Evolutionary conservation across 2,888 invertebrate species (phyloP).

Genomic region (Stramonita haemastoma): DNA sequence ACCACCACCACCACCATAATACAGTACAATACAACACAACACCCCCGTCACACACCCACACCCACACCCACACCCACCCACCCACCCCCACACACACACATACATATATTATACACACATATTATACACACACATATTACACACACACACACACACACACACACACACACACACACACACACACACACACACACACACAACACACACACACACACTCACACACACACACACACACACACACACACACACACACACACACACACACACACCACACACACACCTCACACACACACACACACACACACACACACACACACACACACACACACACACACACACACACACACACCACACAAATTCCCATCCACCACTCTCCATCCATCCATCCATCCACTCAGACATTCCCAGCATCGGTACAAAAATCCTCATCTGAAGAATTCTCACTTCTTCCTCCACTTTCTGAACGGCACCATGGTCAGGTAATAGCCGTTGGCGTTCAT

Average conservation of each 20-base stretch:
- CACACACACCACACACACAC: neutral
- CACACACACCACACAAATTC: neutral
- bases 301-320: neutral
- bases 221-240: neutral
- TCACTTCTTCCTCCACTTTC: constrained; percentile 74
- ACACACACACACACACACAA: constrained; percentile 13
- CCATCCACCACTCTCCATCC: neutral
- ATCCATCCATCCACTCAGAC: neutral
- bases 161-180: no score
- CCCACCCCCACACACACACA: neutral
- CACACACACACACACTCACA: constrained; percentile 24
- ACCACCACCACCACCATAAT: no score
- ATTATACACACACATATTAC: no score
- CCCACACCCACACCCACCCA: neutral
- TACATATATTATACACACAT: no score
- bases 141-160: no score
- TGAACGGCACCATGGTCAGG: constrained; percentile 68
- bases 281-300: neutral
- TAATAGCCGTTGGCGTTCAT: constrained; percentile 75
- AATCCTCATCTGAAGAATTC: neutral
- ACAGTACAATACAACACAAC: no score
- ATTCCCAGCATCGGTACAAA: no score
- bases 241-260: neutral
- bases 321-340: constrained; percentile 1
- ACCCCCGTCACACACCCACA: constrained; percentile 1